Conservation (phyloP, 2,113 vertebrate genomes). For the Ramphastos sulfuratus region DNA sequence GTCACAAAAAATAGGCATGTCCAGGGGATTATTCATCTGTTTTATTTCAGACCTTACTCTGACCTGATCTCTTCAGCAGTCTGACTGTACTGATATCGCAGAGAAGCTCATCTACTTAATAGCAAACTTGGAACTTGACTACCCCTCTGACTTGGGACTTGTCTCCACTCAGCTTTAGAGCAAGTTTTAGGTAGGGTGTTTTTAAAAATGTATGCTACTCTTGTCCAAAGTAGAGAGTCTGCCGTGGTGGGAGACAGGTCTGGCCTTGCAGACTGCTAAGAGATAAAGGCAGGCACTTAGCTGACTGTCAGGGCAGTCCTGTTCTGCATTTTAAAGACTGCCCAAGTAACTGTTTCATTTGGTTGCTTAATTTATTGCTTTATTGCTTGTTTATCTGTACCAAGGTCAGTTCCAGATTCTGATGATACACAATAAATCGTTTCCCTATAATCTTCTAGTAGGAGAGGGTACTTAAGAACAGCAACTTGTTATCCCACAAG, state of each 20-base stretch:
- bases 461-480: background rate
- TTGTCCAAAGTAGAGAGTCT: background rate
- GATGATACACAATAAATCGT: background rate
- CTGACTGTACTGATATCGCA: background rate
- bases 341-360: background rate
- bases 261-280: background rate
- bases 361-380: background rate
- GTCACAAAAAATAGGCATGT: conserved; percentile 23
- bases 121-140: background rate
- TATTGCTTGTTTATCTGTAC: background rate
- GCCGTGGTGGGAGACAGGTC: too few relatives aligned
- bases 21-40: background rate
- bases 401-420: background rate
- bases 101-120: background rate
- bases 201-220: background rate
- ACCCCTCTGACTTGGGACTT: background rate
- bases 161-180: background rate
- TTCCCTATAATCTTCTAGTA: background rate
- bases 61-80: background rate
- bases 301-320: background rate
- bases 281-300: background rate
- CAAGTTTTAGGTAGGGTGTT: background rate
- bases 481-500: background rate
- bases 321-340: background rate
- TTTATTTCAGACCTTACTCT: conserved; percentile 7